Evolutionary conservation across 2,888 invertebrate genomes (phyloP).

Genomic region (Chirona hameri): DNA sequence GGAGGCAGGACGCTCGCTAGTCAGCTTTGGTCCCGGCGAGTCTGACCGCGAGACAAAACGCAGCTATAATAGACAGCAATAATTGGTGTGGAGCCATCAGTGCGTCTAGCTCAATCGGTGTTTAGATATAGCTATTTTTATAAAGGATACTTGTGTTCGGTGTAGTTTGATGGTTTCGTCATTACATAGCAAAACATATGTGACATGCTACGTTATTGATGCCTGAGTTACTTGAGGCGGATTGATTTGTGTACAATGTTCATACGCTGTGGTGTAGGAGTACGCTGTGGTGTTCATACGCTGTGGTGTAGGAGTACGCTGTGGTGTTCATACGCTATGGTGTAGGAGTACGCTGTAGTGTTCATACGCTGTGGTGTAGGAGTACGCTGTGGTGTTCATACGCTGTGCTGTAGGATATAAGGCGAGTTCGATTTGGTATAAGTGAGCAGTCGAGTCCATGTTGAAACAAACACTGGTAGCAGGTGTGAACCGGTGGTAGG

Average conservation of each 20-base stretch:
- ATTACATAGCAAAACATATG: background rate
- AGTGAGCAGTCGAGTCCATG: too few relatives aligned
- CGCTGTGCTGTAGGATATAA: too few relatives aligned
- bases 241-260: background rate
- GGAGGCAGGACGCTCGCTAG: background rate
- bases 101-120: constrained; percentile 10
- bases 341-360: too few relatives aligned
- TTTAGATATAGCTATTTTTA: constrained; percentile 24
- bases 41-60: background rate
- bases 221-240: background rate
- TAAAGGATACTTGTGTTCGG: background rate
- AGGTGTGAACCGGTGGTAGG: too few relatives aligned
- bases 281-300: too few relatives aligned
- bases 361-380: too few relatives aligned
- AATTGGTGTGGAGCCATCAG: background rate
- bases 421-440: too few relatives aligned
- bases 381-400: too few relatives aligned
- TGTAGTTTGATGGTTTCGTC: constrained; percentile 5
- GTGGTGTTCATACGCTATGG: too few relatives aligned
- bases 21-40: background rate
- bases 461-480: too few relatives aligned
- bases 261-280: too few relatives aligned
- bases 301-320: too few relatives aligned
- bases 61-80: constrained; percentile 23
- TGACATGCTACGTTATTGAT: background rate